Percentiles rank a stretch among this genome's conserved stretches.
Evolutionary conservation across 2,888 invertebrate genomes (phyloP).

Genomic region (Drosophila planitibia): DNA sequence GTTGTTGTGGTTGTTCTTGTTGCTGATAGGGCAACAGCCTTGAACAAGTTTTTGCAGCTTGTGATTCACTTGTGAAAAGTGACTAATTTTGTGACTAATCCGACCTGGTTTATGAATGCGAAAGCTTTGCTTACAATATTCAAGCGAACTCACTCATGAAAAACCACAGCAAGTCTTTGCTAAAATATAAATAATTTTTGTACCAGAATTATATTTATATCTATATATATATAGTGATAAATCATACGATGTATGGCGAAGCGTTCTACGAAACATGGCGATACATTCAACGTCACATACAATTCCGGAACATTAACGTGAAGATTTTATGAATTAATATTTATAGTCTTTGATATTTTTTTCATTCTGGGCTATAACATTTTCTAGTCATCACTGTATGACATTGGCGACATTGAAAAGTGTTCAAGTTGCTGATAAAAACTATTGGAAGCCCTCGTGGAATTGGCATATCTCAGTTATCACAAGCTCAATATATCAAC

Average conservation of each 20-base stretch:
- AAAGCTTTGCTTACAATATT: not conserved
- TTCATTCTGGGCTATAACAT: not conserved
- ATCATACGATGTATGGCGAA: not conserved
- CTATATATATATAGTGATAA: not conserved
- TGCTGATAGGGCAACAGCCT: not conserved
- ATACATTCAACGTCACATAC: not conserved
- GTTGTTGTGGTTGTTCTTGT: not conserved
- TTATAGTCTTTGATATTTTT: not conserved
- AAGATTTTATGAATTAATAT: not conserved
- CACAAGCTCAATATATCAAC: slow-evolving; percentile 5
- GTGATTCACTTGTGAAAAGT: not conserved
- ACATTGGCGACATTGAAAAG: not conserved
- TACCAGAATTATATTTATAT: not conserved
- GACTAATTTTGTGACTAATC: not conserved
- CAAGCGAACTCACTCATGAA: not conserved
- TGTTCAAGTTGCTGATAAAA: not conserved
- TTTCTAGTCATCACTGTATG: not conserved
- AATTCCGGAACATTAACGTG: not conserved
- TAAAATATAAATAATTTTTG: not conserved
- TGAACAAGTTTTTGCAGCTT: not conserved
- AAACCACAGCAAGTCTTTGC: not conserved
- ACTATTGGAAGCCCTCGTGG: not conserved
- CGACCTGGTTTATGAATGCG: not conserved
- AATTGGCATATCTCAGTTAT: not conserved
- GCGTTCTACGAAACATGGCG: not conserved